phyloP scores from a whole-genome alignment of 2,888 invertebrate genomes.

The Polymixis flavicincta region DNA sequence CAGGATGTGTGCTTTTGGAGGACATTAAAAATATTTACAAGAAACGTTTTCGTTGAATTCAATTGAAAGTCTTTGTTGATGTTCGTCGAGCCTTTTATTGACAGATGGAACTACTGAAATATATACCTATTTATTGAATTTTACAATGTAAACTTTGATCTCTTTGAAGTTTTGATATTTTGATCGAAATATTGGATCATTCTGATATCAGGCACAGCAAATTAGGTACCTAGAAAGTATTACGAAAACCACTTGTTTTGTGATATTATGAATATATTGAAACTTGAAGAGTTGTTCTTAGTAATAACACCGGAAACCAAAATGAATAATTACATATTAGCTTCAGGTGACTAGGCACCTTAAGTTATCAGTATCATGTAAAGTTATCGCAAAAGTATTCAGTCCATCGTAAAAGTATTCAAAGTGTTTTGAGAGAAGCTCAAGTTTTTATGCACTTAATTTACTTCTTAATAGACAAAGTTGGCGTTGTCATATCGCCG shows the following conservation, averaged over 20 bases:
- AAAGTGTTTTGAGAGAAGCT: neutral
- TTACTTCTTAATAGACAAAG: neutral
- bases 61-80: neutral
- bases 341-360: too few species aligned
- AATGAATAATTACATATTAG: neutral
- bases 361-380: too few species aligned
- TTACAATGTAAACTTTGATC: neutral
- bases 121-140: neutral
- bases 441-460: neutral
- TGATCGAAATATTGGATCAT: neutral
- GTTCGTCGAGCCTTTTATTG: neutral
- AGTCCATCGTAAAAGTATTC: too few species aligned
- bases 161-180: too few species aligned
- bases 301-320: neutral
- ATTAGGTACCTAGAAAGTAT: neutral
- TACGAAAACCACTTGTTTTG: neutral
- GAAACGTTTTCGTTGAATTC: neutral
- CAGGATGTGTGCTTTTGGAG: neutral
- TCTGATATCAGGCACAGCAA: neutral
- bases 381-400: too few species aligned
- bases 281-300: neutral
- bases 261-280: neutral
- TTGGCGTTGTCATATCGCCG: neutral
- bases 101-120: neutral
- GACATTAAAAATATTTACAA: neutral